These are phyloP conservation scores for Cyclina sinensis DNA, from an alignment of 1,140 invertebrate genomes.

Conservation along the genomic window DNA sequence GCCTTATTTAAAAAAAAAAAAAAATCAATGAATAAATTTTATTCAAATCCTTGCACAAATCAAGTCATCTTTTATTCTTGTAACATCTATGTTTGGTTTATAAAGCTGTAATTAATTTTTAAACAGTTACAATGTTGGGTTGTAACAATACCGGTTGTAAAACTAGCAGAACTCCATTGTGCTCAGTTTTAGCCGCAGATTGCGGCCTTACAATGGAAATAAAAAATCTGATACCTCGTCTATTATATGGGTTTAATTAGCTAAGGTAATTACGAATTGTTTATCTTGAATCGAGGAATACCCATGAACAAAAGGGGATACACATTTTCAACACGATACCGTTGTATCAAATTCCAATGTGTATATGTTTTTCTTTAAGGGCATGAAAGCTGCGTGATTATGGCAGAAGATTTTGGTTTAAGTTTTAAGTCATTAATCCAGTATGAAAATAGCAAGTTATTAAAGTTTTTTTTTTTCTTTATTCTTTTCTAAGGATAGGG, in stretches of 20 bases:
- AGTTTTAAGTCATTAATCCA: no score
- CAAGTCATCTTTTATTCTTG: neutral
- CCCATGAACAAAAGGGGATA: neutral
- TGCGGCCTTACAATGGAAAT: neutral
- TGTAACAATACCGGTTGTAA: neutral
- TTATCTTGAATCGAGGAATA: constrained; percentile 37
- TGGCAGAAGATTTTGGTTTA: no score
- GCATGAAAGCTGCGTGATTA: neutral
- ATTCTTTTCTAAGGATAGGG: no score
- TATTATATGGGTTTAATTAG: constrained; percentile 9
- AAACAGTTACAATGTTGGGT: neutral
- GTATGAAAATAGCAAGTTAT: no score
- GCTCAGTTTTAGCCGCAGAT: neutral
- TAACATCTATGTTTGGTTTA: constrained; percentile 21
- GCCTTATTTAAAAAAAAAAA: no score
- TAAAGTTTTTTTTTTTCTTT: no score
- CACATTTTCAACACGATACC: constrained; percentile 35
- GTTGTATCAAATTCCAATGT: constrained; percentile 22
- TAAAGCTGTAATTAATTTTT: constrained; percentile 32
- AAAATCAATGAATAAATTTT: no score
- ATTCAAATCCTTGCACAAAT: neutral
- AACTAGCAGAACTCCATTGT: neutral
- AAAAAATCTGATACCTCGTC: constrained; percentile 33
- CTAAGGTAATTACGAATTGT: constrained; percentile 26
- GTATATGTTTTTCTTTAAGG: neutral